phyloP scores from a whole-genome alignment of 2,888 invertebrate species.

The Orchesella flavescens region DNA sequence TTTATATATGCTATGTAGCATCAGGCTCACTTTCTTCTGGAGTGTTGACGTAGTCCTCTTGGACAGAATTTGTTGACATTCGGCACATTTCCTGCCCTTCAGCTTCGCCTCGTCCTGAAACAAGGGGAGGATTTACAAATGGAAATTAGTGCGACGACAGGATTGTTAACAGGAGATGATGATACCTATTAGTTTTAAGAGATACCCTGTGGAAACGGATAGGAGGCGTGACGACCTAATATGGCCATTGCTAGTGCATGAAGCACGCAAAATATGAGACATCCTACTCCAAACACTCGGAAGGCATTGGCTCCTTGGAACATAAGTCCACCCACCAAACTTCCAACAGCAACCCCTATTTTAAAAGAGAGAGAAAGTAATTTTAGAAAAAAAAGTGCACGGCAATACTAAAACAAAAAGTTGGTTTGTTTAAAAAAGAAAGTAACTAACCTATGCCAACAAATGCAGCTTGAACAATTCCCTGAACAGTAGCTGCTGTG shows the following conservation, averaged over 20 bases:
- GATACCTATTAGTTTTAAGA: neutral
- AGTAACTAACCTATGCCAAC: slow-evolving; percentile 82
- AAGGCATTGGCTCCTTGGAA: slow-evolving; percentile 82
- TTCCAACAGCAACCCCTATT: slow-evolving; percentile 83
- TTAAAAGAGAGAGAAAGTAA: slow-evolving; percentile 8
- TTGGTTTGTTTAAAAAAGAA: neutral
- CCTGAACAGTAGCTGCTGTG: slow-evolving; percentile 90
- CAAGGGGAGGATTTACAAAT: neutral
- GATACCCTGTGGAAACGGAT: slow-evolving; percentile 64
- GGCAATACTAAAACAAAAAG: no score
- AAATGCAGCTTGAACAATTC: slow-evolving; percentile 88
- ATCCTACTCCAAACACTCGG: slow-evolving; percentile 82
- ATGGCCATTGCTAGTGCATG: slow-evolving; percentile 78
- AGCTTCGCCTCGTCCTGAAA: slow-evolving; percentile 53
- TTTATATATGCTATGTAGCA: slow-evolving; percentile 33
- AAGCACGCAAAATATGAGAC: slow-evolving; percentile 79
- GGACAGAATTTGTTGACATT: slow-evolving; percentile 59
- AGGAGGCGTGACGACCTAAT: slow-evolving; percentile 69
- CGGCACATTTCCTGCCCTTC: slow-evolving; percentile 72
- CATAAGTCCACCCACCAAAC: slow-evolving; percentile 84
- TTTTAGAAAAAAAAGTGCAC: neutral
- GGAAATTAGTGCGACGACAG: neutral
- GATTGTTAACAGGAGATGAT: neutral
- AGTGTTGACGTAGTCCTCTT: slow-evolving; percentile 57
- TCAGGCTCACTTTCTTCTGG: slow-evolving; percentile 63